Percentiles rank a stretch among this genome's conserved stretches.
Evolutionary conservation across 2,888 invertebrate genomes (phyloP).

Genomic region (Seladonia tumulorum): DNA sequence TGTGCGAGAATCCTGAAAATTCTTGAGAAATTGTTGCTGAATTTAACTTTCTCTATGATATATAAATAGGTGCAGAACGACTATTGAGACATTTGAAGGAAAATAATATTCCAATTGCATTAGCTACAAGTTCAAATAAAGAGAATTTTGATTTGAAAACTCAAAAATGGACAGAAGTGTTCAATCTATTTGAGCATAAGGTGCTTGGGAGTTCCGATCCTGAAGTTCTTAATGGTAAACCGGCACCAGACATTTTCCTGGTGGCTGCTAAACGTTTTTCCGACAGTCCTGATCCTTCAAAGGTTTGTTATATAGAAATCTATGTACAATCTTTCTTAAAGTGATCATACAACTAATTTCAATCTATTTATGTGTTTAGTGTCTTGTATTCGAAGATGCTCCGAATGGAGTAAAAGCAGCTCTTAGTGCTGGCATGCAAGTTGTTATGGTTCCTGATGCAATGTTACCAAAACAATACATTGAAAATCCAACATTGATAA

Average conservation of each 20-base stretch:
- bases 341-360: background rate
- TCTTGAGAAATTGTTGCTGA: background rate
- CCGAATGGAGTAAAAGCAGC: slow-evolving; percentile 88
- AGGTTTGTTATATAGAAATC: slow-evolving; percentile 65
- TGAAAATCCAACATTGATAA: slow-evolving; percentile 87
- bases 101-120: slow-evolving; percentile 87
- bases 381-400: slow-evolving; percentile 89
- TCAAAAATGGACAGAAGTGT: slow-evolving; percentile 84
- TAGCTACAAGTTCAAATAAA: slow-evolving; percentile 88
- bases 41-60: background rate
- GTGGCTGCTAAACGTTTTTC: slow-evolving; percentile 87
- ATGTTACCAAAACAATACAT: slow-evolving; percentile 85
- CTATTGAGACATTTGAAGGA: slow-evolving; percentile 87
- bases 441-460: slow-evolving; percentile 86
- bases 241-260: slow-evolving; percentile 89
- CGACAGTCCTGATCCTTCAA: slow-evolving; percentile 84
- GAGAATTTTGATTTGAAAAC: slow-evolving; percentile 86
- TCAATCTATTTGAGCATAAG: slow-evolving; percentile 86
- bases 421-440: slow-evolving; percentile 87
- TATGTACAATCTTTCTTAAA: background rate
- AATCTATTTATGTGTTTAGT: slow-evolving; percentile 77
- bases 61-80: slow-evolving; percentile 85
- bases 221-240: slow-evolving; percentile 89
- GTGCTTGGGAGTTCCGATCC: slow-evolving; percentile 88
- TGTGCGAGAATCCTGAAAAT: too few relatives aligned